Percentiles rank a stretch among this genome's conserved stretches.
Conservation (phyloP, 2,113 vertebrate species). For the Actenoides hombroni region DNA sequence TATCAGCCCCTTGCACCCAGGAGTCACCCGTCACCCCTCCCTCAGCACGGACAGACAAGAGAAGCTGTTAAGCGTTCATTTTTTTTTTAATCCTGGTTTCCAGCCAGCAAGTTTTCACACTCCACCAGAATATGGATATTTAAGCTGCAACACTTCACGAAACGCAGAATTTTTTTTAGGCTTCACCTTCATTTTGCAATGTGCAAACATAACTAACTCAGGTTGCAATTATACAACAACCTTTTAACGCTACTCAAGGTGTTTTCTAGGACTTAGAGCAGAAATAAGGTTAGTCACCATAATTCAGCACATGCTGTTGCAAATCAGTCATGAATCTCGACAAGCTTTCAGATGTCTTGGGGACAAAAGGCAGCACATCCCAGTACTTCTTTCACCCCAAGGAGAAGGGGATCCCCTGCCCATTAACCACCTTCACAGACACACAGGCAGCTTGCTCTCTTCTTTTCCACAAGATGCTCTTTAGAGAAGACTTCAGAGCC, state of each 20-base stretch:
- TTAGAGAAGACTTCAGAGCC: background rate
- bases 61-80: background rate
- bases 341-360: background rate
- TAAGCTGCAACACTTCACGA: background rate
- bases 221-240: background rate
- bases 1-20: background rate
- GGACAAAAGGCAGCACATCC: background rate
- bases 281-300: background rate
- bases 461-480: background rate
- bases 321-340: background rate
- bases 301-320: background rate
- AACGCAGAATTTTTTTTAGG: background rate
- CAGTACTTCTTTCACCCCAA: background rate
- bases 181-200: background rate
- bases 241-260: background rate
- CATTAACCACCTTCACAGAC: background rate
- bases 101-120: background rate
- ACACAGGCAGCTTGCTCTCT: background rate
- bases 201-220: background rate
- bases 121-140: background rate
- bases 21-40: background rate
- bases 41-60: background rate
- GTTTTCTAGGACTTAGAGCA: background rate
- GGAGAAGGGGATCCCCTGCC: background rate
- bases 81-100: background rate